phyloP scores from a whole-genome alignment of 2,797 vertebrate genomes.

The Myiothlypis coronata region DNA sequence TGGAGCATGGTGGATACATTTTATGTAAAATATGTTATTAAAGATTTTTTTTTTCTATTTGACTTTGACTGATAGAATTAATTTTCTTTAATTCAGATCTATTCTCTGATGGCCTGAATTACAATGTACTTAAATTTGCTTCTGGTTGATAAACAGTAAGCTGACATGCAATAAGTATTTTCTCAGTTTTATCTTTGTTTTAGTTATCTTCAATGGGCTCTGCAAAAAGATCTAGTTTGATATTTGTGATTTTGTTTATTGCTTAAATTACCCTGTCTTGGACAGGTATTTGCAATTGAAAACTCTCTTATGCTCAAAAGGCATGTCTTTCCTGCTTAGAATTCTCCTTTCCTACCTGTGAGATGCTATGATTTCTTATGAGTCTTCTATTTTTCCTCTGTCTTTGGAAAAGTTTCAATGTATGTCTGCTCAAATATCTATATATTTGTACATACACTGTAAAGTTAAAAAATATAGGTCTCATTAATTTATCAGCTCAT shows the following conservation, averaged over 20 bases:
- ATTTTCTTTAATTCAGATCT: conserved; percentile 46
- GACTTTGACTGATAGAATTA: conserved; percentile 40
- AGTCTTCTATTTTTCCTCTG: not conserved
- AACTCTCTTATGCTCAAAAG: not conserved
- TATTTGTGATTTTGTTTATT: not conserved
- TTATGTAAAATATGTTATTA: not conserved
- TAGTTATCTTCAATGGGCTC: not conserved
- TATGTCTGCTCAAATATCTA: not conserved
- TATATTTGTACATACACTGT: not conserved
- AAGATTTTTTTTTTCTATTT: not conserved
- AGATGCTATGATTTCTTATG: not conserved
- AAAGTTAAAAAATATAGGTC: not conserved
- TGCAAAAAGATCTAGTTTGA: not conserved
- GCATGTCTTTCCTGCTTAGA: not conserved
- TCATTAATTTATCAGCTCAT: not conserved
- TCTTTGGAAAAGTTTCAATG: not conserved
- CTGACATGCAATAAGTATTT: not conserved
- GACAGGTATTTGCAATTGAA: not conserved
- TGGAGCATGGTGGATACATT: not conserved
- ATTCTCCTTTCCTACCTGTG: not conserved
- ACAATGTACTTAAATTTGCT: not conserved
- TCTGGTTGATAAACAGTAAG: conserved; percentile 35
- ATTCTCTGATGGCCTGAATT: conserved; percentile 20
- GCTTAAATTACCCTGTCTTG: not conserved
- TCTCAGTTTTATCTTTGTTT: not conserved